Percentiles rank a stretch among this genome's conserved stretches.
Evolutionary conservation across 2,888 invertebrate species (phyloP).

Genomic region (Empis livida): DNA sequence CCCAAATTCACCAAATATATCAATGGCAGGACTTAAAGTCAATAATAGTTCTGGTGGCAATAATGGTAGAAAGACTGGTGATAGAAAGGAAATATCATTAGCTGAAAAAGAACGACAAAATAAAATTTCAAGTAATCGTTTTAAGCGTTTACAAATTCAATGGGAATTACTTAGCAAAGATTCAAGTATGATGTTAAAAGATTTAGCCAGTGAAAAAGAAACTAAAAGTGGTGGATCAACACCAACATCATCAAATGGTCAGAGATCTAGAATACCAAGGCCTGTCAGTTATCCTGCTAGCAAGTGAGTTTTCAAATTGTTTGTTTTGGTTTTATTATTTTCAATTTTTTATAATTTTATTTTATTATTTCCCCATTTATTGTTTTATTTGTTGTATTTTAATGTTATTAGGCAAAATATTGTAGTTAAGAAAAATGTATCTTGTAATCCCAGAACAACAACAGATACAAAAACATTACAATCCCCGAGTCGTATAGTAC

Average conservation of each 20-base stretch:
- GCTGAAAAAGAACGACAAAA: constrained; percentile 26
- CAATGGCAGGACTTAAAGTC: constrained; percentile 34
- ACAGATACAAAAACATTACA: constrained; percentile 20
- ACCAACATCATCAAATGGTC: constrained; percentile 29
- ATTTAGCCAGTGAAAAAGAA: constrained; percentile 29
- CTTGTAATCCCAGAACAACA: constrained; percentile 4
- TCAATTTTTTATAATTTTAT: constrained; percentile 9
- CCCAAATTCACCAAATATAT: constrained; percentile 63
- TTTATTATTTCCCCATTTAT: constrained; percentile 4
- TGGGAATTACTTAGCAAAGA: constrained; percentile 37
- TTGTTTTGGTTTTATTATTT: constrained; percentile 3
- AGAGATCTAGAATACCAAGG: constrained; percentile 33
- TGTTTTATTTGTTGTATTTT: background rate
- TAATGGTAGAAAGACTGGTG: constrained; percentile 2
- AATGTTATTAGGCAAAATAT: background rate
- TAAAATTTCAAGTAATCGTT: constrained; percentile 35
- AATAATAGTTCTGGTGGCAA: constrained; percentile 12
- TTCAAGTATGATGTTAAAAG: constrained; percentile 30
- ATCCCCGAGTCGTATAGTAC: constrained; percentile 34
- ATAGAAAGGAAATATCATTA: constrained; percentile 10
- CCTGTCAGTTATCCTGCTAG: constrained; percentile 36
- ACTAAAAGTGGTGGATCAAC: constrained; percentile 36
- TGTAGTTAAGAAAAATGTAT: constrained; percentile 4
- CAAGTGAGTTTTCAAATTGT: constrained; percentile 24
- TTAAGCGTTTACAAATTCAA: constrained; percentile 35